Percentiles rank a stretch among this genome's conserved stretches.
Evolutionary conservation across 2,888 invertebrate species (phyloP).

Genomic region (Asteroscopus sphinx): DNA sequence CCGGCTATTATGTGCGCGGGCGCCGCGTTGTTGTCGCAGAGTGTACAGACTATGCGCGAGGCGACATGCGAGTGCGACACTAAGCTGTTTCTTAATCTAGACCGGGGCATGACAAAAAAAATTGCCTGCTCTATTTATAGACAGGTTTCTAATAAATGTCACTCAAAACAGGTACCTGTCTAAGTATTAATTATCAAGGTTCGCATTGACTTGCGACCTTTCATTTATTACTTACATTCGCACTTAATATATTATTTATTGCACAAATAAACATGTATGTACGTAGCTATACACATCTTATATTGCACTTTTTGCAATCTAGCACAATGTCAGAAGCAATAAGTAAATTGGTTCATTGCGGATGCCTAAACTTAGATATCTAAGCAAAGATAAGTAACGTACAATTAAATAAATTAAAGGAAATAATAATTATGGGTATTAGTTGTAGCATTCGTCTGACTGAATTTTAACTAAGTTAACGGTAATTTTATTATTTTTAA

Average conservation of each 20-base stretch:
- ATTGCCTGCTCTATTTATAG: constrained; percentile 51
- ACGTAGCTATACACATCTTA: background rate
- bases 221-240: constrained; percentile 31
- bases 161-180: constrained; percentile 39
- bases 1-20: constrained; percentile 62
- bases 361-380: constrained; percentile 22
- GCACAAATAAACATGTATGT: background rate
- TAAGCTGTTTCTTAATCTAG: constrained; percentile 65
- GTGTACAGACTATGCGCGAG: constrained; percentile 10
- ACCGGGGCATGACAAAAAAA: constrained; percentile 61
- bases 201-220: constrained; percentile 41
- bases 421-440: background rate
- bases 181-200: constrained; percentile 51
- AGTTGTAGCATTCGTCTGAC: background rate
- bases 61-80: constrained; percentile 27
- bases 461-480: no score
- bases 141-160: constrained; percentile 59
- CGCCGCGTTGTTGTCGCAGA: constrained; percentile 27
- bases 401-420: constrained; percentile 7
- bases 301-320: constrained; percentile 16
- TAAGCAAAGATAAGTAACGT: constrained; percentile 3
- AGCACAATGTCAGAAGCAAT: constrained; percentile 36
- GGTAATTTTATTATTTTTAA: no score
- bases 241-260: constrained; percentile 9
- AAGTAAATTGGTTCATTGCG: constrained; percentile 24